Conservation (phyloP, 2,113 vertebrate species). For the Gobio gobio region DNA sequence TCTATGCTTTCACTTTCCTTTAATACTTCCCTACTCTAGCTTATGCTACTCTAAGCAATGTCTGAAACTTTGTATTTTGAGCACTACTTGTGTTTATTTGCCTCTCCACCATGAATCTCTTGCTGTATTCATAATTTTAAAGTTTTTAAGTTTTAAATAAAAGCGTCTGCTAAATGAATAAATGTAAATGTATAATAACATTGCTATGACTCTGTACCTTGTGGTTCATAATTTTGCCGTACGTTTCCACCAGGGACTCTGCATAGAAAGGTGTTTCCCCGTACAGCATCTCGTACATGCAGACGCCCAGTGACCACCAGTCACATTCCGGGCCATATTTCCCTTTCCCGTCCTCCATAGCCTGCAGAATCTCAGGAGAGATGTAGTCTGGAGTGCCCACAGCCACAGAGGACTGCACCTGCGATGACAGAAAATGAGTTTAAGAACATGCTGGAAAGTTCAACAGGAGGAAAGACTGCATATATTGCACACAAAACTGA, state of each 20-base stretch:
- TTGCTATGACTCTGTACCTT: slow-evolving; percentile 81
- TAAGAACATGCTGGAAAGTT: background rate
- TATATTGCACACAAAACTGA: background rate
- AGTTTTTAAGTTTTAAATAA: no score
- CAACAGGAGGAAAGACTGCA: background rate
- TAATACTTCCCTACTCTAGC: no score
- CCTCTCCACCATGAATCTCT: no score
- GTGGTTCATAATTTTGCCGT: slow-evolving; percentile 99
- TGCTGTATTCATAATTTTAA: no score
- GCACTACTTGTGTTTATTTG: no score
- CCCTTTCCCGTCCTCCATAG: slow-evolving; percentile 99
- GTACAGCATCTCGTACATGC: slow-evolving; percentile 99
- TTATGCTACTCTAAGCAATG: no score
- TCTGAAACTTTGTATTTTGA: no score
- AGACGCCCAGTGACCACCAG: slow-evolving; percentile 99
- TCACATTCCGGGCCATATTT: slow-evolving; percentile 98
- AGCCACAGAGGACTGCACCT: slow-evolving; percentile 98
- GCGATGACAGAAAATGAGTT: slow-evolving; percentile 7
- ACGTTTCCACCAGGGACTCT: slow-evolving; percentile 98
- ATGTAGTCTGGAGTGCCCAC: slow-evolving; percentile 99
- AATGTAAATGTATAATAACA: background rate
- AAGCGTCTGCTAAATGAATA: no score
- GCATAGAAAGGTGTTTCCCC: slow-evolving; percentile 99
- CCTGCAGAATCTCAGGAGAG: slow-evolving; percentile 97
- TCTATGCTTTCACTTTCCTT: no score